A percentile compares a stretch with the other conserved stretches of the same genome.
These are phyloP conservation scores for Hedychridium roseum DNA, from an alignment of 2,888 invertebrate genomes.

Conservation along the genomic window DNA sequence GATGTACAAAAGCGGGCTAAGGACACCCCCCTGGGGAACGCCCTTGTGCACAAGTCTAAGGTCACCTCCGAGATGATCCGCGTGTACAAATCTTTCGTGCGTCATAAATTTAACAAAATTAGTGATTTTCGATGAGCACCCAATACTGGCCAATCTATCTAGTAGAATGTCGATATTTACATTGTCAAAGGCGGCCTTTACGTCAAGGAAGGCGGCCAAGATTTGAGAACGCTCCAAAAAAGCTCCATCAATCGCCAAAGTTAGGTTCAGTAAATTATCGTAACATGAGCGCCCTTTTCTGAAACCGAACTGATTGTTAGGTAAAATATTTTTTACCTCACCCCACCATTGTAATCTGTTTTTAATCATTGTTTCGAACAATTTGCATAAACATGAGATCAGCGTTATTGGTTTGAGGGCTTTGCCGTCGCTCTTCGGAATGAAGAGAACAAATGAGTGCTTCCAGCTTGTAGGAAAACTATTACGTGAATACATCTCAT, in stretches of 20 bases:
- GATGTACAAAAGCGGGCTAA: constrained; percentile 1
- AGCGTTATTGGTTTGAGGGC: constrained; percentile 9
- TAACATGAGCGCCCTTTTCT: not conserved
- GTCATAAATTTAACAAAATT: not conserved
- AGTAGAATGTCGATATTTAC: not conserved
- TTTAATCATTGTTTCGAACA: constrained; percentile 11
- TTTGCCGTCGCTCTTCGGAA: constrained; percentile 1
- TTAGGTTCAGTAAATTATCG: constrained; percentile 1
- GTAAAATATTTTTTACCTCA: not conserved
- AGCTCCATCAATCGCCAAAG: not conserved
- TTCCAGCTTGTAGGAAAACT: constrained; percentile 4
- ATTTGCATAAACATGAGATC: constrained; percentile 7
- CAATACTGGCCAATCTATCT: not conserved
- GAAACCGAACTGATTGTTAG: constrained; percentile 2
- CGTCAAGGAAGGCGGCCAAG: constrained; percentile 10
- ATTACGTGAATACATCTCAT: not conserved
- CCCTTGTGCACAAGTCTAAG: not conserved
- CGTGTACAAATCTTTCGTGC: not conserved
- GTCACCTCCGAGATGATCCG: not conserved
- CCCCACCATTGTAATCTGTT: constrained; percentile 10
- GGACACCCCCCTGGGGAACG: constrained; percentile 3
- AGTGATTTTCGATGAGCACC: not conserved
- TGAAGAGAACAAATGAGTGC: constrained; percentile 5
- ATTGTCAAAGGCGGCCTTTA: constrained; percentile 5
- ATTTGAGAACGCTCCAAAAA: not conserved